These are phyloP conservation scores for Esox niger DNA, from an alignment of 2,113 vertebrate genomes.

Conservation along the genomic window DNA sequence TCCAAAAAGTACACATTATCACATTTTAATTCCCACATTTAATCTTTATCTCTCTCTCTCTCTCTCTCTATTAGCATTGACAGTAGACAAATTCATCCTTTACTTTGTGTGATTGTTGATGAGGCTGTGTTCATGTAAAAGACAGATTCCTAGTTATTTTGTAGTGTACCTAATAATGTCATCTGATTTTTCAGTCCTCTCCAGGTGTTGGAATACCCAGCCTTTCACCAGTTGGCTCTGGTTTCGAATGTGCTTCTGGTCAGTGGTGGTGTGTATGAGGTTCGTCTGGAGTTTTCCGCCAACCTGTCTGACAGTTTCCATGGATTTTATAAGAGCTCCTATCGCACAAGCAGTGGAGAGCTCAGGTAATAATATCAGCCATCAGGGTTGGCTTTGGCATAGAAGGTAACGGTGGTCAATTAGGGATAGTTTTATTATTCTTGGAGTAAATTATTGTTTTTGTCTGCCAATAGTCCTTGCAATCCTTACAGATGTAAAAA, in stretches of 20 bases:
- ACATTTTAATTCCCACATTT: no score
- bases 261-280: conserved; percentile 66
- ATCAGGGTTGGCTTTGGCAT: neutral
- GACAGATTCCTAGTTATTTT: neutral
- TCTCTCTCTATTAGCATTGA: no score
- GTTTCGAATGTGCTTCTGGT: conserved; percentile 61
- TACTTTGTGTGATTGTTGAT: no score
- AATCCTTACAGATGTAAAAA: no score
- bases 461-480: no score
- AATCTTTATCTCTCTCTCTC: no score
- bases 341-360: conserved; percentile 78
- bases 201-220: conserved; percentile 71
- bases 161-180: no score
- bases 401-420: neutral
- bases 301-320: conserved; percentile 81
- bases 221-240: conserved; percentile 79
- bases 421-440: no score
- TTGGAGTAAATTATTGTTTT: no score
- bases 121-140: neutral
- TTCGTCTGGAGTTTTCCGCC: conserved; percentile 74
- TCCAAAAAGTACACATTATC: no score
- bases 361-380: conserved; percentile 68
- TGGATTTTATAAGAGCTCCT: conserved; percentile 90
- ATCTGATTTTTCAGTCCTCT: conserved; percentile 18
- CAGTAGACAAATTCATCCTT: no score